Evolutionary conservation across 2,888 invertebrate species (phyloP).

Genomic region (Pandemis corylana): DNA sequence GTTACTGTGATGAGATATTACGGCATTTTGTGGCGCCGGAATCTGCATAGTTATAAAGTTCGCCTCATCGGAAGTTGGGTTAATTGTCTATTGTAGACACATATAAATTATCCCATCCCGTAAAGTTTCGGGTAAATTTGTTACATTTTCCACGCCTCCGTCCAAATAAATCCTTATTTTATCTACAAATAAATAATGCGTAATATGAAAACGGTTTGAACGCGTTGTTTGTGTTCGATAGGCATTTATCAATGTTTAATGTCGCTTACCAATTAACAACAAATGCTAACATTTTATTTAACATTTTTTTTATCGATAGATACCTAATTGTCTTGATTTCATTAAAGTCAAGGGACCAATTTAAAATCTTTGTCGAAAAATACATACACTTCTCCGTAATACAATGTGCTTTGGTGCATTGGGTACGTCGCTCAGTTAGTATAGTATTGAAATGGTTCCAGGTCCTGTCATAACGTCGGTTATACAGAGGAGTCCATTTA

Average conservation of each 20-base stretch:
- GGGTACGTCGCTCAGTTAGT: neutral
- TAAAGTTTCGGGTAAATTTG: constrained; percentile 17
- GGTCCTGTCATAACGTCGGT: neutral
- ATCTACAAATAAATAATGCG: too few relatives aligned
- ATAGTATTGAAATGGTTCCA: neutral
- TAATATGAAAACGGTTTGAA: too few relatives aligned
- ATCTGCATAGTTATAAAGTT: constrained; percentile 33
- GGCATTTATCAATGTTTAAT: too few relatives aligned
- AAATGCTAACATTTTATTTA: too few relatives aligned
- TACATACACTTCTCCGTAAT: too few relatives aligned
- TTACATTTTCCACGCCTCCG: constrained; percentile 14
- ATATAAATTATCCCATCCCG: constrained; percentile 33
- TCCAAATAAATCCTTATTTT: constrained; percentile 7
- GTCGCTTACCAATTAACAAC: too few relatives aligned
- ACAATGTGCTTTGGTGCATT: neutral
- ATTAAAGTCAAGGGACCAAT: too few relatives aligned
- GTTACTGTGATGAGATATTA: constrained; percentile 8
- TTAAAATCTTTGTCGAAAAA: too few relatives aligned
- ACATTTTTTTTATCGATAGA: too few relatives aligned
- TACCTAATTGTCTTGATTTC: too few relatives aligned
- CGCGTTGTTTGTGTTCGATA: too few relatives aligned
- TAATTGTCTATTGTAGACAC: constrained; percentile 33
- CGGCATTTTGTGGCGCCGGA: constrained; percentile 9
- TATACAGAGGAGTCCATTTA: neutral
- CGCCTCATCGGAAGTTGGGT: constrained; percentile 28